Evolutionary conservation across 2,888 invertebrate genomes (phyloP).

Genomic region (Parnassius smintheus): DNA sequence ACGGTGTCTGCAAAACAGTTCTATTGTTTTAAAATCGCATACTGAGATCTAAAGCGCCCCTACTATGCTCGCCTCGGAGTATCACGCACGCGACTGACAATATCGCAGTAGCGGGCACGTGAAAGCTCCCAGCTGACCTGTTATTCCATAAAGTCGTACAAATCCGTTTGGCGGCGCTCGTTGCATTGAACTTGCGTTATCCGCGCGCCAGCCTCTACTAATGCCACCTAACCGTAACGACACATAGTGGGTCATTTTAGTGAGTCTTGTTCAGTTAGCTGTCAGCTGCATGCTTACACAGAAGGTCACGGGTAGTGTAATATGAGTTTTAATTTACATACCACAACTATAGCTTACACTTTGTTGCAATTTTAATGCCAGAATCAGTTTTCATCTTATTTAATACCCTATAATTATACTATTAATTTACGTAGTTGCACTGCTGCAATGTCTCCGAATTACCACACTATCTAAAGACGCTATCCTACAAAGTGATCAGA

Average conservation of each 20-base stretch:
- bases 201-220: conserved; percentile 44
- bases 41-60: conserved; percentile 15
- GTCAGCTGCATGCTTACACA: conserved; percentile 16
- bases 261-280: conserved; percentile 24
- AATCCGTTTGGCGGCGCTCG: conserved; percentile 40
- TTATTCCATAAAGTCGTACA: conserved; percentile 54
- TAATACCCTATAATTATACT: too few species aligned
- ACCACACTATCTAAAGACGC: too few species aligned
- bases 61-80: conserved; percentile 4
- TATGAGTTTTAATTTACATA: conserved; percentile 25
- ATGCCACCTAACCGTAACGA: conserved; percentile 50
- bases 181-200: conserved; percentile 41
- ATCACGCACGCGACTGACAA: conserved; percentile 17
- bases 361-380: conserved; percentile 5
- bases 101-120: conserved; percentile 20
- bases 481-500: too few species aligned
- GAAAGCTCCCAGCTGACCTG: conserved; percentile 20
- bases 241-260: conserved; percentile 31
- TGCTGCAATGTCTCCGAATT: too few species aligned
- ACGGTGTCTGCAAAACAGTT: conserved; percentile 15
- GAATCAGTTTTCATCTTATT: background rate
- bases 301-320: conserved; percentile 19
- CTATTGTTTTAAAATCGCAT: conserved; percentile 21
- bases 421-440: too few species aligned
- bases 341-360: conserved; percentile 19